phyloP scores from a whole-genome alignment of 2,797 vertebrate species.

The Melanotaenia pygmaea region DNA sequence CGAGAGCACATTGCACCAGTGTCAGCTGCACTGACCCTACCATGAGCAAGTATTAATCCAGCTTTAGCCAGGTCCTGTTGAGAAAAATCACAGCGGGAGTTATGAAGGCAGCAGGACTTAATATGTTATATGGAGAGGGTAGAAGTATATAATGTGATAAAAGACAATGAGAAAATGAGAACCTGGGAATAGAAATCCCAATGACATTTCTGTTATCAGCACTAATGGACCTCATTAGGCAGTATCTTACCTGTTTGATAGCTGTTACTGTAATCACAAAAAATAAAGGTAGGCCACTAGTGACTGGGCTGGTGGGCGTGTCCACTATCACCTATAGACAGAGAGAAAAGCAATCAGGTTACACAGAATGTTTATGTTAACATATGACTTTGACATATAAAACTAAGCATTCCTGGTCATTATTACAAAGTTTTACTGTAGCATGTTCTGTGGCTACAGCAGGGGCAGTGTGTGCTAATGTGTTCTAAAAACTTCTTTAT shows the following conservation, averaged over 20 bases:
- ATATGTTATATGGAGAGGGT: slow-evolving; percentile 20
- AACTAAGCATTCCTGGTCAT: slow-evolving; percentile 5
- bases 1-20: no score
- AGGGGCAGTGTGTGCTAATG: slow-evolving; percentile 17
- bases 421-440: slow-evolving; percentile 13
- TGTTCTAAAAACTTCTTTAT: not conserved
- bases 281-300: slow-evolving; percentile 97
- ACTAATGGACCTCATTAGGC: slow-evolving; percentile 7
- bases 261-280: slow-evolving; percentile 99
- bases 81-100: slow-evolving; percentile 52
- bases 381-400: slow-evolving; percentile 17
- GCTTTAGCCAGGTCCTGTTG: slow-evolving; percentile 54
- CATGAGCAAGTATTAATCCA: no score
- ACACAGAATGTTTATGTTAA: slow-evolving; percentile 7
- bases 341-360: not conserved
- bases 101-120: slow-evolving; percentile 17
- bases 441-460: slow-evolving; percentile 16
- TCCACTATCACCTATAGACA: slow-evolving; percentile 93
- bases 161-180: slow-evolving; percentile 30
- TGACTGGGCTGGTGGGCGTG: slow-evolving; percentile 98
- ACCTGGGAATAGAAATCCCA: slow-evolving; percentile 16
- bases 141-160: slow-evolving; percentile 7
- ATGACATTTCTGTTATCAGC: slow-evolving; percentile 4
- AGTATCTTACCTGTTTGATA: slow-evolving; percentile 92
- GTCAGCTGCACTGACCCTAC: no score